Evolutionary conservation across 2,888 invertebrate species (phyloP).

Genomic region (Drosophila setosimentum): DNA sequence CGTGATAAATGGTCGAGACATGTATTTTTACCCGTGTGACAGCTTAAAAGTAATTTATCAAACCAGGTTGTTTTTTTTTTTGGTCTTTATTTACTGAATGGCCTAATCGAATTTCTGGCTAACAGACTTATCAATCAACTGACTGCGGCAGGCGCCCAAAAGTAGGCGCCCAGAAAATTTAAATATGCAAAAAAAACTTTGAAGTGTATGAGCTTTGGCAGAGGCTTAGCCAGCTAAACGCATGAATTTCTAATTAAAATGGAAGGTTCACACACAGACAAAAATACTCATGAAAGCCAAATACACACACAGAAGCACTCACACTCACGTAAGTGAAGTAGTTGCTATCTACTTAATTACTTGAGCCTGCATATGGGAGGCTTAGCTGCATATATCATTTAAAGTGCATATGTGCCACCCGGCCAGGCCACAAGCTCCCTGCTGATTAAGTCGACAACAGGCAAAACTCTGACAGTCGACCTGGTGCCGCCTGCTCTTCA

Average conservation of each 20-base stretch:
- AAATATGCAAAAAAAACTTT: constrained; percentile 29
- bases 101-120: constrained; percentile 30
- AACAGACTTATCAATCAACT: constrained; percentile 72
- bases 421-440: constrained; percentile 52
- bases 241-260: constrained; percentile 73
- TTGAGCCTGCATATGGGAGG: constrained; percentile 45
- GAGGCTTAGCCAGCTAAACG: constrained; percentile 48
- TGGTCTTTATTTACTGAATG: not conserved
- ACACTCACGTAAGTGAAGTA: constrained; percentile 18
- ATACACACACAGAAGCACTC: constrained; percentile 21
- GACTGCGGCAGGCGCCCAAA: constrained; percentile 15
- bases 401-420: constrained; percentile 71
- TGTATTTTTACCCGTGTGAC: constrained; percentile 61
- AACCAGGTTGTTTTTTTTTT: constrained; percentile 23
- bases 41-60: constrained; percentile 78
- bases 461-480: constrained; percentile 34
- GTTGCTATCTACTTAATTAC: constrained; percentile 77
- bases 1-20: constrained; percentile 66
- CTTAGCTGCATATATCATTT: constrained; percentile 68
- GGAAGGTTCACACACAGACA: constrained; percentile 27
- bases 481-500: not conserved
- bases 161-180: constrained; percentile 29
- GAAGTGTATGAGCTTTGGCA: constrained; percentile 12
- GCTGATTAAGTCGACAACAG: constrained; percentile 72
- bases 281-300: constrained; percentile 61